Percentiles rank a stretch among this genome's conserved stretches.
Conservation (phyloP, 2,797 vertebrate genomes). For the Manis javanica region DNA sequence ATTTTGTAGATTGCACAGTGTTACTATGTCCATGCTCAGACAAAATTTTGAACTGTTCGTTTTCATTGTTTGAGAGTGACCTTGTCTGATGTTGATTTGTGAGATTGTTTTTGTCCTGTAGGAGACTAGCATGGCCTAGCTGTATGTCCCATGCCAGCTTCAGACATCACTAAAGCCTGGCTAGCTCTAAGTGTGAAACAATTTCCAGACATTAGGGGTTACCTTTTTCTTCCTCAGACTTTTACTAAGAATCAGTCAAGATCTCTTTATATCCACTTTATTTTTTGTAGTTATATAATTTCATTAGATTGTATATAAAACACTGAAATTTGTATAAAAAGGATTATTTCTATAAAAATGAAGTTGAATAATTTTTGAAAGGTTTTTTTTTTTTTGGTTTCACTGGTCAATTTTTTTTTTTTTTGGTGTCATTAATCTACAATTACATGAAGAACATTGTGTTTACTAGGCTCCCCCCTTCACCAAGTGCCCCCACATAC, state of each 20-base stretch:
- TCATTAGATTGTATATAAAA: conserved; percentile 17
- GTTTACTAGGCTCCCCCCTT: no score
- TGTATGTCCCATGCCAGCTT: not conserved
- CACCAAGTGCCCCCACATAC: no score
- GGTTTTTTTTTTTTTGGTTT: not conserved
- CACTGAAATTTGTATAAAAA: not conserved
- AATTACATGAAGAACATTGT: no score
- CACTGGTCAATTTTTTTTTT: no score
- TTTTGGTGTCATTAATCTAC: no score
- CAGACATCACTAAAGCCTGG: not conserved
- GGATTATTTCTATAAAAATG: not conserved
- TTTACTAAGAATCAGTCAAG: not conserved
- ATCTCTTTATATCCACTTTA: not conserved
- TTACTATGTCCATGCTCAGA: not conserved
- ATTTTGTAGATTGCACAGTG: conserved; percentile 11
- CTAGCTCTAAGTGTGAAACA: not conserved
- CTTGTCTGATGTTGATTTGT: not conserved
- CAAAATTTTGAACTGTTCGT: conserved; percentile 44
- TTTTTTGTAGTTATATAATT: conserved; percentile 28
- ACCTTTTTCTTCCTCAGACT: not conserved
- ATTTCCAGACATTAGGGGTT: not conserved
- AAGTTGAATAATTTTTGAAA: conserved; percentile 16
- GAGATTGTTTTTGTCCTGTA: conserved; percentile 27
- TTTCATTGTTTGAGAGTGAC: conserved; percentile 11
- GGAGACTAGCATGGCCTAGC: not conserved